These are phyloP conservation scores for Bhutanitis thaidina DNA, from an alignment of 2,888 invertebrate genomes.

Conservation along the genomic window DNA sequence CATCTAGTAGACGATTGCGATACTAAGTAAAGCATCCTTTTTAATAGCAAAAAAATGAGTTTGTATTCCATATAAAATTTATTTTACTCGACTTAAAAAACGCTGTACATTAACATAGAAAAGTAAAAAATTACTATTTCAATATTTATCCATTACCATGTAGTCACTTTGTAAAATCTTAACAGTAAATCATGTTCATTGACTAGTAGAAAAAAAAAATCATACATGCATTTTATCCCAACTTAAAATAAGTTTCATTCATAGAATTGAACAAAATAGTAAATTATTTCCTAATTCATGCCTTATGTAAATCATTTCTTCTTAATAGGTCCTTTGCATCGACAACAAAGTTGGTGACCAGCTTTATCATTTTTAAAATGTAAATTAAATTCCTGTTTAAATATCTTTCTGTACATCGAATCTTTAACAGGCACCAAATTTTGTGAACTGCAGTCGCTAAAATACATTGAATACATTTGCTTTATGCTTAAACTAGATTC, in stretches of 20 bases:
- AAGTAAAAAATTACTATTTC: neutral
- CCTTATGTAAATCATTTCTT: slow-evolving; percentile 40
- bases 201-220: neutral
- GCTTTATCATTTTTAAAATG: slow-evolving; percentile 55
- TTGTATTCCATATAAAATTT: slow-evolving; percentile 1
- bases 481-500: slow-evolving; percentile 53
- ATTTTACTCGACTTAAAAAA: neutral
- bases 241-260: neutral
- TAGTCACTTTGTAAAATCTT: neutral
- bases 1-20: too few species aligned
- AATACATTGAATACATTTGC: slow-evolving; percentile 65
- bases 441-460: slow-evolving; percentile 48
- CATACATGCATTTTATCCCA: neutral
- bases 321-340: slow-evolving; percentile 60
- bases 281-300: neutral
- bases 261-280: neutral
- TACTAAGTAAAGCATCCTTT: too few species aligned
- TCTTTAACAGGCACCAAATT: slow-evolving; percentile 53
- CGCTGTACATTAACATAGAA: neutral
- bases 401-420: slow-evolving; percentile 72
- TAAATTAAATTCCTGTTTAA: slow-evolving; percentile 64
- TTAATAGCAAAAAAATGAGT: too few species aligned
- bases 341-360: slow-evolving; percentile 51
- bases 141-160: neutral
- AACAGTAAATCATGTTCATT: neutral